Conservation (phyloP, 2,113 vertebrate species). For the Asarcornis scutulata region DNA sequence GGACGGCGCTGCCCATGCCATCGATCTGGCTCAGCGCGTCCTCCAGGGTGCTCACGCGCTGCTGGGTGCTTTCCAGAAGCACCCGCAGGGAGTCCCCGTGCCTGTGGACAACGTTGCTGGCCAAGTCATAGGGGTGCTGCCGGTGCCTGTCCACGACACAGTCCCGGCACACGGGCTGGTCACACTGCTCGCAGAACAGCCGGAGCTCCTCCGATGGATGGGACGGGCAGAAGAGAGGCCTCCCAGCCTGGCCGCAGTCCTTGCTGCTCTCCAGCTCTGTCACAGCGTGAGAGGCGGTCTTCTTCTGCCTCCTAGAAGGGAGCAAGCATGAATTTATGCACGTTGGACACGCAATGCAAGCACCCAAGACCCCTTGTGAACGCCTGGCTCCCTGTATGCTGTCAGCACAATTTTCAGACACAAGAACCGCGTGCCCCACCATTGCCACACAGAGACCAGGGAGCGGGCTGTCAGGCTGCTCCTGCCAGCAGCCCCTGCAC, state of each 20-base stretch:
- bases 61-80: constrained; percentile 79
- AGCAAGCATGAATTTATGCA: neutral
- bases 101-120: constrained; percentile 72
- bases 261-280: constrained; percentile 79
- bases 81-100: constrained; percentile 82
- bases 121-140: constrained; percentile 82
- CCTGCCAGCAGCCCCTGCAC: neutral
- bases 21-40: constrained; percentile 76
- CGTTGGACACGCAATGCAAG: neutral
- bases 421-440: neutral
- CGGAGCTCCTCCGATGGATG: constrained; percentile 87
- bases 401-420: neutral
- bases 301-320: constrained; percentile 86
- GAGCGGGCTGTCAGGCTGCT: accelerated
- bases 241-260: constrained; percentile 70
- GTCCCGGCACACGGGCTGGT: constrained; percentile 84
- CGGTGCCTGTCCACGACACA: constrained; percentile 82
- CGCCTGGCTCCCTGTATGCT: neutral
- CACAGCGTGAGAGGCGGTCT: constrained; percentile 82
- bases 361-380: neutral
- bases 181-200: constrained; percentile 90
- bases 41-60: constrained; percentile 77
- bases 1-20: constrained; percentile 67
- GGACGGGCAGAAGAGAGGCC: constrained; percentile 81
- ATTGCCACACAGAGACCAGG: accelerated